Conservation (phyloP, 1,140 invertebrate species). For the Plutomurus gul region DNA sequence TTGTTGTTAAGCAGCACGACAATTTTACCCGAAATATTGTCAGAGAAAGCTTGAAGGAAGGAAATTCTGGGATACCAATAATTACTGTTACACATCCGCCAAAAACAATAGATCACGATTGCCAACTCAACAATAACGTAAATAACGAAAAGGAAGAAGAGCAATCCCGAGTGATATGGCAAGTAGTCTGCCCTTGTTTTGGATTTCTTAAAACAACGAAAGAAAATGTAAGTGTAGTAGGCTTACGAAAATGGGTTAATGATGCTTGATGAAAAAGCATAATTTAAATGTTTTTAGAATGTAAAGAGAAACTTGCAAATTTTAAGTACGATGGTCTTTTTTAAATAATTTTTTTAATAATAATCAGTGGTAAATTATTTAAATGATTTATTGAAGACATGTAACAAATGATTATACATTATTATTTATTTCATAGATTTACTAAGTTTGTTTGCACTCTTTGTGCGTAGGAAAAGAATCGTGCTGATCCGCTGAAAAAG, state of each 20-base stretch:
- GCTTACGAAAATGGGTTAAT: not conserved
- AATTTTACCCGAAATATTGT: not conserved
- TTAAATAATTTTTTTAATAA: too few relatives aligned
- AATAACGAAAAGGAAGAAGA: not conserved
- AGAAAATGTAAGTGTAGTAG: not conserved
- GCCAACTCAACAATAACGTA: not conserved
- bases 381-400: too few relatives aligned
- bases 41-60: not conserved
- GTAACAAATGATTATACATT: too few relatives aligned
- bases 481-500: not conserved
- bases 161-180: not conserved
- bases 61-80: not conserved
- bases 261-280: not conserved
- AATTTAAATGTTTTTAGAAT: too few relatives aligned
- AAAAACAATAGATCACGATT: not conserved
- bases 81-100: not conserved
- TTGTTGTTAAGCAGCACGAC: too few relatives aligned
- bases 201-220: not conserved
- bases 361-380: too few relatives aligned
- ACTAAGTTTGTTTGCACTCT: too few relatives aligned
- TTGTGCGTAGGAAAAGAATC: not conserved
- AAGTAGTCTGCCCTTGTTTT: not conserved
- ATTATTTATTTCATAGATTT: too few relatives aligned
- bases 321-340: too few relatives aligned
- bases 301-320: too few relatives aligned